Base-by-base conservation (phyloP, 1,140 invertebrate species). In the Augochlora pura region DNA sequence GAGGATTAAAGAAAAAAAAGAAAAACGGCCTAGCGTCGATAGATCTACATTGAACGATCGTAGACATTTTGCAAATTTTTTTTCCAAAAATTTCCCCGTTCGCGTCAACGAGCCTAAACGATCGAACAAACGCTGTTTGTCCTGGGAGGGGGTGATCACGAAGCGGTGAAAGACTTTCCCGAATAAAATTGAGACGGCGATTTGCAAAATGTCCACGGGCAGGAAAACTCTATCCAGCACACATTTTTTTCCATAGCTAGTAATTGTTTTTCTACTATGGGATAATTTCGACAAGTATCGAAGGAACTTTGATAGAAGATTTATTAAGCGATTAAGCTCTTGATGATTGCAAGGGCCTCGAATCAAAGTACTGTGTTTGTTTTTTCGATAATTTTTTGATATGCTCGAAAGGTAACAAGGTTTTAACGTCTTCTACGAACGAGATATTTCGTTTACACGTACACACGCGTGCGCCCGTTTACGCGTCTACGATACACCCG, bases 1-100 rank as follows among this genome's bases (percentile, higher is more conserved):
- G 38, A 27, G 46, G 9, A 70, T 66, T n/a, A 70, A 54, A 32
- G 7, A 10, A 8, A 18, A 63, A 70, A 70, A 54, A 32, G 7
- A 10, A 8, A 18, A 63, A 70, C 70, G 75, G 75, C 75, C 75
- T 77, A 70, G 75, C 21, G 39, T 70, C 27, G 42, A 8, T 70
- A 62, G 10, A 14, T 70, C 25, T 70, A 77, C 14, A 10, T 25
- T 38, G n/a, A 62, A 39, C 32, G 8, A 46, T 76, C 54, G 10
- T n/a, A 16, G 38, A 68, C 39, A 68, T 21, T 9, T 66, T 67
- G 18, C 16, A 14, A 38, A 54, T 25, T 39, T 52, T 39, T 52
- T 21, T 4, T 2, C 9, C 2, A 52, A 16, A 6, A 18, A 21
- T 52, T 52, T 52, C 4, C 1, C 21, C n/a, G n/a, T 52, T 52